Evolutionary conservation across 2,113 vertebrate genomes (phyloP).

Genomic region (Butorides virescens): DNA sequence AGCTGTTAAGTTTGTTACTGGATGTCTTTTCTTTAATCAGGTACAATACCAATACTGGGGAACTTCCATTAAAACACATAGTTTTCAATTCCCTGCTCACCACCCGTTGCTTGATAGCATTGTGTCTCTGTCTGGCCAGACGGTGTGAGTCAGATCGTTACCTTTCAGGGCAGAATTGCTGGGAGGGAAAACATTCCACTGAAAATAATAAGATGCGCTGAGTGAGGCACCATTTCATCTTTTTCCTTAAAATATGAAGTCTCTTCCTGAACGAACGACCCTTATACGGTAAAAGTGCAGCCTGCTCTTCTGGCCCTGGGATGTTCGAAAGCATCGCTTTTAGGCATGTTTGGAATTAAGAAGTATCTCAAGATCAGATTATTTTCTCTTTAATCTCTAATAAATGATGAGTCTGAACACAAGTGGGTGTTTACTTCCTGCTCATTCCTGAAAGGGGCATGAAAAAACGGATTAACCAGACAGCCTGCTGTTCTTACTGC

Average conservation of each 20-base stretch:
- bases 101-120: background rate
- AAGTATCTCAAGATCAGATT: conserved; percentile 20
- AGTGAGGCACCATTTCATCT: background rate
- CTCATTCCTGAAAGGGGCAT: conserved; percentile 49
- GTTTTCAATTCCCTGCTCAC: background rate
- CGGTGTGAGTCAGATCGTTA: conserved; percentile 9
- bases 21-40: background rate
- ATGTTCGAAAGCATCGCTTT: background rate
- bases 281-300: background rate
- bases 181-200: background rate
- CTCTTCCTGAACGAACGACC: background rate
- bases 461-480: conserved; percentile 11
- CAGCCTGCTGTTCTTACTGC: background rate
- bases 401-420: conserved; percentile 33
- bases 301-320: background rate
- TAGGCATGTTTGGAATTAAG: background rate
- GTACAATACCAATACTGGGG: background rate
- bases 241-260: background rate
- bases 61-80: background rate
- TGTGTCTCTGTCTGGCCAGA: background rate
- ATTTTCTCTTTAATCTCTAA: conserved; percentile 50
- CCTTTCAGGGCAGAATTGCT: background rate
- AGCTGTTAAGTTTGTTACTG: background rate
- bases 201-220: background rate
- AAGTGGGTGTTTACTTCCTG: conserved; percentile 42